Conservation (phyloP, 92 coral and sea anemone genomes). For the Bergia puertoricense region DNA sequence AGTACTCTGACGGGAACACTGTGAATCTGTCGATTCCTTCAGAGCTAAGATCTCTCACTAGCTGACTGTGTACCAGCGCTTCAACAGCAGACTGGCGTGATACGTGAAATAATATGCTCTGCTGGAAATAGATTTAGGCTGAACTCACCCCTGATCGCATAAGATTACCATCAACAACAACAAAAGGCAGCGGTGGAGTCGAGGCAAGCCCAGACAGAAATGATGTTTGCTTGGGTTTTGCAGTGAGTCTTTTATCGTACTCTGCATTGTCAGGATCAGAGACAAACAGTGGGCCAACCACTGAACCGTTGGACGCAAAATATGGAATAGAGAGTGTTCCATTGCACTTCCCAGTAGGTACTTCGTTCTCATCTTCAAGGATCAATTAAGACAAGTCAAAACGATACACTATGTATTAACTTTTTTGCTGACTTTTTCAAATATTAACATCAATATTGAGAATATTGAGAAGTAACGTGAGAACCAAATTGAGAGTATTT, state of each 20-base stretch:
- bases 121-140: too few relatives aligned
- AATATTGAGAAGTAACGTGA: too few relatives aligned
- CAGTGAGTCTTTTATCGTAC: not conserved
- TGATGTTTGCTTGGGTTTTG: constrained; percentile 21
- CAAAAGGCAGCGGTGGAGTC: constrained; percentile 31
- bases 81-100: too few relatives aligned
- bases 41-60: too few relatives aligned
- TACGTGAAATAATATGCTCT: too few relatives aligned
- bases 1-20: too few relatives aligned
- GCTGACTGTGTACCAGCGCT: too few relatives aligned
- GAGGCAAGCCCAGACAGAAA: constrained; percentile 4
- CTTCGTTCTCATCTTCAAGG: constrained; percentile 82
- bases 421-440: not conserved
- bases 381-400: not conserved
- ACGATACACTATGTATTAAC: not conserved
- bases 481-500: too few relatives aligned
- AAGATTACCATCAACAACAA: constrained; percentile 50
- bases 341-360: constrained; percentile 69
- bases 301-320: constrained; percentile 71
- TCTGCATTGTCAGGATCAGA: constrained; percentile 88
- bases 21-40: too few relatives aligned
- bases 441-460: not conserved
- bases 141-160: constrained; percentile 51
- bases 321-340: constrained; percentile 52
- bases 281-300: constrained; percentile 58